A percentile compares a stretch with the other conserved stretches of the same genome.
Conservation (phyloP, 2,113 vertebrate genomes). For the Lophochroa leadbeateri region DNA sequence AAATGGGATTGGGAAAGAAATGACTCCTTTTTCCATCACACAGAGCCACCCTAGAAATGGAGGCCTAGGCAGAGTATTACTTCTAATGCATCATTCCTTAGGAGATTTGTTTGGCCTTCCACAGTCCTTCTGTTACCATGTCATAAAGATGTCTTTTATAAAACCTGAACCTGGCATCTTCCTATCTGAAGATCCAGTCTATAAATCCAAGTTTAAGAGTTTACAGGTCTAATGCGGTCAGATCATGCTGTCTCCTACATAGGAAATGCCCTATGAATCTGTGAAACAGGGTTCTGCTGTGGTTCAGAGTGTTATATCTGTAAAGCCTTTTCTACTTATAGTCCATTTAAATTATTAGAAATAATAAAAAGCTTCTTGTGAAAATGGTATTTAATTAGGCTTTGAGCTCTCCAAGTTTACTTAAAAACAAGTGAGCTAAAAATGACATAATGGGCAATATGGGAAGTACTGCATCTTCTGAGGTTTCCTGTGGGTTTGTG, state of each 20-base stretch:
- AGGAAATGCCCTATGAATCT: neutral
- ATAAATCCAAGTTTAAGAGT: neutral
- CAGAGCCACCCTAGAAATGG: slow-evolving; percentile 29
- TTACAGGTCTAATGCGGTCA: neutral
- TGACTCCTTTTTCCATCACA: slow-evolving; percentile 52
- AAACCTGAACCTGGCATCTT: slow-evolving; percentile 24
- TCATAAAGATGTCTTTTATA: neutral
- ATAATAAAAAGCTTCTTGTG: slow-evolving; percentile 3
- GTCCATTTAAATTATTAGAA: neutral
- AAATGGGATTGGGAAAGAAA: slow-evolving; percentile 65
- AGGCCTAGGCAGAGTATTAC: slow-evolving; percentile 46
- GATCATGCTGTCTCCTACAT: neutral
- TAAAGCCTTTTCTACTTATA: neutral
- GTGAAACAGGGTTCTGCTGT: neutral
- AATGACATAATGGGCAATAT: neutral
- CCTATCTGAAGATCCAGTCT: neutral
- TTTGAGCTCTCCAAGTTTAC: neutral
- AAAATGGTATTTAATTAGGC: slow-evolving; percentile 15
- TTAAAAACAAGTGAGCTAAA: neutral
- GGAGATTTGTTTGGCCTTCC: neutral
- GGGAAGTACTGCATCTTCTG: neutral
- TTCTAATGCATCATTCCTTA: neutral
- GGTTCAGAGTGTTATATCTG: neutral
- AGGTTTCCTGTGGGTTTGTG: slow-evolving; percentile 1
- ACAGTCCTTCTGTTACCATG: neutral